Percentiles rank a stretch among this genome's conserved stretches.
These are phyloP conservation scores for Seriola rivoliana DNA, from an alignment of 2,113 vertebrate species.

Conservation along the genomic window DNA sequence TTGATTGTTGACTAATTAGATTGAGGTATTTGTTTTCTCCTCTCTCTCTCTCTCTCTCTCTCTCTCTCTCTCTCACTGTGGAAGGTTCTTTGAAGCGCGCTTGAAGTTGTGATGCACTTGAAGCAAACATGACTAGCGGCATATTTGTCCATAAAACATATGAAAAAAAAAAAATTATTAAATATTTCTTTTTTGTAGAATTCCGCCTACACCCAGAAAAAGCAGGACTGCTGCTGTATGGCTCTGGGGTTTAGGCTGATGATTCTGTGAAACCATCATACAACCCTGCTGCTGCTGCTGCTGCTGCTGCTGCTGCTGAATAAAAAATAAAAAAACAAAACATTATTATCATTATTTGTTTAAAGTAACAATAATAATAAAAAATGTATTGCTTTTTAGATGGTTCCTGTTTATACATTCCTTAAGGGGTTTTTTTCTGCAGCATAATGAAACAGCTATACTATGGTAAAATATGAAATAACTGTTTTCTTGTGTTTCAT, in stretches of 20 bases:
- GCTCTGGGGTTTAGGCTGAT: not conserved
- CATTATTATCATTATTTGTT: not conserved
- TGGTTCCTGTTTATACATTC: not conserved
- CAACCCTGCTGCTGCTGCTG: not conserved
- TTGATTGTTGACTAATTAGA: slow-evolving; percentile 42
- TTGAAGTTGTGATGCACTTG: slow-evolving; percentile 1
- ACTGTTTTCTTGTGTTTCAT: not conserved
- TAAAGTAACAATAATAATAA: not conserved
- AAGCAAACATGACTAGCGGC: not conserved
- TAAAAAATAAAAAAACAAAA: not conserved
- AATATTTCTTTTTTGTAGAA: not conserved
- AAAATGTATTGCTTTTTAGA: not conserved
- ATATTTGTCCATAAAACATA: not conserved
- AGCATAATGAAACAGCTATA: not conserved
- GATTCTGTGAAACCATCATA: not conserved
- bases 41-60: not conserved
- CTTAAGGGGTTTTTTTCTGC: not conserved
- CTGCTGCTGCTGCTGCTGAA: not conserved
- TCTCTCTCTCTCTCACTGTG: not conserved
- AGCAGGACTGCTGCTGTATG: not conserved
- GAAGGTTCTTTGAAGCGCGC: slow-evolving; percentile 14
- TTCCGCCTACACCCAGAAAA: not conserved
- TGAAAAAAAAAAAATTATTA: not conserved
- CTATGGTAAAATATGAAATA: not conserved
- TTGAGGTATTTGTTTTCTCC: not conserved